Base-by-base conservation (phyloP, 2,888 invertebrate genomes). In the Drosophila limbata region DNA sequence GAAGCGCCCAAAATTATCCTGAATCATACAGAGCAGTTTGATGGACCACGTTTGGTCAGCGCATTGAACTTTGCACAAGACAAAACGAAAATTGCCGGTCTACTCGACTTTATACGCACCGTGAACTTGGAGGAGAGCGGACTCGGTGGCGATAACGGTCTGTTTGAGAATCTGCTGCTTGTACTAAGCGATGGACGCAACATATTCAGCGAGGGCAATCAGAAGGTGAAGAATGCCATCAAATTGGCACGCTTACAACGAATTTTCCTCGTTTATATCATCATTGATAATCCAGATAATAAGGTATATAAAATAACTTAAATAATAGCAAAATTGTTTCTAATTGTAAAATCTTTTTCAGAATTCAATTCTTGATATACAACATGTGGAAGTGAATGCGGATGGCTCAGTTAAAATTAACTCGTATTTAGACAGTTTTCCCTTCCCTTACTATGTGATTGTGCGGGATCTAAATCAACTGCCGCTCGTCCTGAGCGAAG, bases 381-480 rank as follows among this genome's bases (percentile, higher is more conserved):
- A 96, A 74, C 95, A 96, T 84, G 97, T 91, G 77, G 91, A 91
- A 67, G 89, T 91, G 60, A 84, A 91, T 52, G 86, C 91, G 2
- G 89, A 91, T 57, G 90, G 90, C 31, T 82, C 89, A 3, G 88
- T 92, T 3, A 91, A 94, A 50, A 96, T 98, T 84, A 94, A 95
- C 79, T 95, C 96, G 0, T 99, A 99, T 92, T 95, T 99, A 94
- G 98, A 99, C 88, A 95, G 95, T 51, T 99, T 99, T 93, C 99
- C 99, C 0, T 99, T 99, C 92, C 98, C 99, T 0, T 99, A 98
- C 94, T 99, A 99, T 92, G 94, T 99, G 52, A 96, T 99, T 85
- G 94, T 99, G 31, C 93, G 97, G 66, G 98, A 99, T 90, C 95
- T 99, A 86, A 95, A 95, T 71, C 95, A 96, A 28, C 93, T 99